Evolutionary conservation across 2,113 vertebrate species (phyloP), one percentile per base, ranked within the genome.

Genomic region (Lanius collurio): DNA sequence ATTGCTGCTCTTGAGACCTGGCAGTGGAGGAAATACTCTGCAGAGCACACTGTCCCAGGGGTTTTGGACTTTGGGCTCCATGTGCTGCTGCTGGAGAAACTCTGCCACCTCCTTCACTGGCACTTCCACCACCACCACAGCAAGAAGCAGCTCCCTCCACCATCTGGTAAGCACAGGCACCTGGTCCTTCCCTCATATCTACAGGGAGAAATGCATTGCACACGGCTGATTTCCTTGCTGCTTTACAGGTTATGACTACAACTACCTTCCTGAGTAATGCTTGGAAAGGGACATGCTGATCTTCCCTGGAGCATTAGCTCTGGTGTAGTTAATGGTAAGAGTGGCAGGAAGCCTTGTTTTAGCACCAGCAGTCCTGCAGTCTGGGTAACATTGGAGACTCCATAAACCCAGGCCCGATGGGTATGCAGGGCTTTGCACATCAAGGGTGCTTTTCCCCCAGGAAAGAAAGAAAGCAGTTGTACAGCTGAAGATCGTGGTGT

Each of bases 121-220:
- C 47, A 49, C 24, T 31, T 46, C 23, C 15, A 42, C 10, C 15
- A 17, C 14, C 11, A 11, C 9, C 47, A 12, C 31, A 49, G 55
- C 55, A 50, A 60, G 64, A 53, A n/a, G 37, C 50, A 64, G 53
- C 21, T 77, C 27, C 37, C 28, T 85, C 44, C 7, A 3, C 13
- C 55, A 18, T 15, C 37, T 0, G 10, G 65, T 79, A 24, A 65
- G 56, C 50, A 8, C 2, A 2, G 31, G 24, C 27, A 16, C 13
- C 8, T 15, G 44, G 7, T 67, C 18, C n/a, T 69, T 69, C 35
- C 23, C 30, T 62, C 1, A 0, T 12, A 4, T 19, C 62, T 13
- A 10, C 75, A 47, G 62, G 42, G 39, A 71, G 35, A 39, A 52
- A 49, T 1, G 5, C 7, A 3, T 22, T 0, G 0, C 24, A 7